Percentiles rank a stretch among this genome's conserved stretches.
phyloP scores from a whole-genome alignment of 2,888 invertebrate genomes.

The Cheilosia scutellata region DNA sequence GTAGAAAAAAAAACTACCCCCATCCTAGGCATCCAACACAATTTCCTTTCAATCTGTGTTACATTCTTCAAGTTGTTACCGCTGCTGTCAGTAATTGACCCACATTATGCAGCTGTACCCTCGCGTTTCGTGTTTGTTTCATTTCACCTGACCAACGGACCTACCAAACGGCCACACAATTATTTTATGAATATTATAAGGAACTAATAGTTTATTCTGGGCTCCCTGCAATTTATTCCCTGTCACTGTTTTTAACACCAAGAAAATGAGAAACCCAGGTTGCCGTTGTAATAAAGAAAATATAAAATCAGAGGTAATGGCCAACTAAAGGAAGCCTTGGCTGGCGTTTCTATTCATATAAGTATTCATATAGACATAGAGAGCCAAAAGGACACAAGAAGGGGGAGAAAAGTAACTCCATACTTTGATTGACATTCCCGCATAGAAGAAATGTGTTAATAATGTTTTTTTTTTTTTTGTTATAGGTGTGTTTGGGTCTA shows the following conservation, averaged over 20 bases:
- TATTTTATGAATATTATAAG: conserved; percentile 45
- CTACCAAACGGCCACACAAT: conserved; percentile 17
- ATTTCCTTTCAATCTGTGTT: conserved; percentile 16
- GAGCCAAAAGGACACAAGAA: not conserved
- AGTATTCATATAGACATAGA: not conserved
- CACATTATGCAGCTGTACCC: conserved; percentile 40
- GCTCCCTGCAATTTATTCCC: conserved; percentile 38
- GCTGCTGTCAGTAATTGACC: conserved; percentile 50
- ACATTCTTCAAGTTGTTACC: conserved; percentile 14
- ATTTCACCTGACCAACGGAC: not conserved
- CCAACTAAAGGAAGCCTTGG: conserved; percentile 50
- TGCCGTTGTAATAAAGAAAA: conserved; percentile 1
- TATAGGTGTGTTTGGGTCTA: conserved; percentile 6
- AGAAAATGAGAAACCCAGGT: conserved; percentile 40
- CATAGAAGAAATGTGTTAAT: conserved; percentile 46
- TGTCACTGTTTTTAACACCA: conserved; percentile 59
- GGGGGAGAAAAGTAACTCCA: conserved; percentile 2
- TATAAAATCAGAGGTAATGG: conserved; percentile 29
- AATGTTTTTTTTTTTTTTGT: conserved; percentile 4
- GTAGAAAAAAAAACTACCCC: too few species aligned
- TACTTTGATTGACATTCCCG: conserved; percentile 62
- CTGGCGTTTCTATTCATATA: conserved; percentile 20
- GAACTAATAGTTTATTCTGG: conserved; percentile 34
- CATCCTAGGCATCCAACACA: not conserved
- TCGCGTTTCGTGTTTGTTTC: not conserved